Conservation (phyloP, 1,140 invertebrate species). For the Heliothis virescens region DNA sequence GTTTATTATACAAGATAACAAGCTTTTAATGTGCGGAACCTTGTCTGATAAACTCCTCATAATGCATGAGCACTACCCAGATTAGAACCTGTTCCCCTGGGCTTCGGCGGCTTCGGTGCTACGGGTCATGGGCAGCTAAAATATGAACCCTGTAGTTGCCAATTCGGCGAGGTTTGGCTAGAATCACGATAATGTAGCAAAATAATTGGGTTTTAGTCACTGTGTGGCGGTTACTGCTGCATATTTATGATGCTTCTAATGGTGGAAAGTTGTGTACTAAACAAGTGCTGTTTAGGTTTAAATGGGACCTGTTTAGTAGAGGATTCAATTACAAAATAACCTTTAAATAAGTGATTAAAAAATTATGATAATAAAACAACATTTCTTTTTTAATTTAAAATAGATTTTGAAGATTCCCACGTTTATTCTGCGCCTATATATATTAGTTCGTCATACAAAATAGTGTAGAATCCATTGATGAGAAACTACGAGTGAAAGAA, state of each 20-base stretch:
- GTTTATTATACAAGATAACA: slow-evolving; percentile 32
- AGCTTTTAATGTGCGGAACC: slow-evolving; percentile 28
- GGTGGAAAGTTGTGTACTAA: neutral
- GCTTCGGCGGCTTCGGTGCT: neutral
- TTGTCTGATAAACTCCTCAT: slow-evolving; percentile 2
- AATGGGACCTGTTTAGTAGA: neutral
- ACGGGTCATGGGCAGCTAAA: slow-evolving; percentile 23
- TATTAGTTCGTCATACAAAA: no score
- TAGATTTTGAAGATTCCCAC: no score
- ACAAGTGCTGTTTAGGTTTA: neutral
- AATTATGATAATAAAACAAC: no score
- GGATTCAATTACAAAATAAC: neutral
- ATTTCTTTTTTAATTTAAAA: no score
- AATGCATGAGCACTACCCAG: slow-evolving; percentile 41
- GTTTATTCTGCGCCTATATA: no score
- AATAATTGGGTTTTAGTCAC: slow-evolving; percentile 29
- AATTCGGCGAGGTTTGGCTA: slow-evolving; percentile 33
- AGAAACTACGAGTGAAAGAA: no score
- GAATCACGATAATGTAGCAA: slow-evolving; percentile 30
- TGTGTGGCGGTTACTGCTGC: neutral
- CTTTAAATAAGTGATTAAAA: no score
- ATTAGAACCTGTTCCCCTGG: slow-evolving; percentile 45
- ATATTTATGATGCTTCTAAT: slow-evolving; percentile 39
- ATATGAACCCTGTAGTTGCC: slow-evolving; percentile 21
- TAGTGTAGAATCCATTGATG: no score